Conservation (phyloP, 2,113 vertebrate genomes). For the Notarius quadriscutis region DNA sequence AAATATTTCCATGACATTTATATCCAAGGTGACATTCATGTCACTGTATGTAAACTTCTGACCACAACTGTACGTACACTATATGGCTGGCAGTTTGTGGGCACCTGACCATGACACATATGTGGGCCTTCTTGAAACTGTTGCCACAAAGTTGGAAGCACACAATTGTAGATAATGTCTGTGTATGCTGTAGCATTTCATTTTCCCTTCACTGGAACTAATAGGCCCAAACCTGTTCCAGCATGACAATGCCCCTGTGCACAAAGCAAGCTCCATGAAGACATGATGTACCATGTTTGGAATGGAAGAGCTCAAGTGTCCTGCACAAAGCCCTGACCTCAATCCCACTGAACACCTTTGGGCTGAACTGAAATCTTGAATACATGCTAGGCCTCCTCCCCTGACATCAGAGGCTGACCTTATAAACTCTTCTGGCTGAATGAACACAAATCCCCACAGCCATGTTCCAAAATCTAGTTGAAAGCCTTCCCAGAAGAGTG, state of each 20-base stretch:
- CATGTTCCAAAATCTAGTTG: not conserved
- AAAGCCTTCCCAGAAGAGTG: not conserved
- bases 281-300: not conserved
- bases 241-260: not conserved
- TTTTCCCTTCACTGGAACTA: not conserved
- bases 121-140: not conserved
- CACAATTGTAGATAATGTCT: too few relatives aligned
- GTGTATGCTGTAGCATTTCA: not conserved
- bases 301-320: not conserved
- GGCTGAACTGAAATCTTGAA: not conserved
- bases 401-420: not conserved
- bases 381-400: not conserved
- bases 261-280: not conserved
- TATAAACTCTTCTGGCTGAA: not conserved
- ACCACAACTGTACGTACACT: not conserved
- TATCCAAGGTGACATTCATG: too few relatives aligned
- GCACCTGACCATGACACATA: not conserved
- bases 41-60: too few relatives aligned
- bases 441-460: not conserved
- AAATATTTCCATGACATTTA: too few relatives aligned
- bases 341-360: not conserved
- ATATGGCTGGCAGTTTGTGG: not conserved
- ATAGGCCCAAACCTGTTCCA: not conserved
- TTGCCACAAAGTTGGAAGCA: not conserved
- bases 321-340: not conserved